Base-by-base conservation (phyloP, 1,140 invertebrate genomes). In the Listronotus bonariensis region DNA sequence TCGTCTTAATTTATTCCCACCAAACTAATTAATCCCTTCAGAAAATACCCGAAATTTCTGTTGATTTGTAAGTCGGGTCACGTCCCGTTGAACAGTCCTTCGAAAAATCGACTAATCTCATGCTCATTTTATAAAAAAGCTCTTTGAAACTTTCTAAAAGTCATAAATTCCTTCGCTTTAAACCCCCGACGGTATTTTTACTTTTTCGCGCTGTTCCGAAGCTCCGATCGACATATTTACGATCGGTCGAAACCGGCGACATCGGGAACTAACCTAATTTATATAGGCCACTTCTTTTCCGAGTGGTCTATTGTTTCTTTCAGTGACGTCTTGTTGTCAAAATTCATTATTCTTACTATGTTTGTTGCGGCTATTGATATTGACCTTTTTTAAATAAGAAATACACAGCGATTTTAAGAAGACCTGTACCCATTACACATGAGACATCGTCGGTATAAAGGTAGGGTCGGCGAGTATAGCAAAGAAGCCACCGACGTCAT, bases 181-280 rank as follows among this genome's bases (percentile, higher is more conserved):
- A 53, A 53, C 51, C 34, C 49, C 51, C 51, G 34, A 53, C 51
- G 51, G 32, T 32, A 40, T 53, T 53, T 53, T 53, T 53, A 53
- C 51, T 53, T 53, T 53, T 53, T 53, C 51, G 34, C 51, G 51
- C 51, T 40, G 32, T 53, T 53, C 34, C 34, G 51, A 53, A 53
- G 32, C 34, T 53, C 32, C 26, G 26, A 53, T 53, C 34, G 51
- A 53, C 51, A 53, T 53, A 53, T 53, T 36, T 53, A 53, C 51
- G 51, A 53, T 11, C 17, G 51, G 32, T 53, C 51, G n/a, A 26
- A 40, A 14, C 14, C 53, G 40, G 36, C 40, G 53, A 55, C 53
- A 55, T 55, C 53, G 53, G 53, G 42, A 55, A 55, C 53, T 55
- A 55, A 55, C 38, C 53, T 42, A 55, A 55, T 55, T 55, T 55